These are phyloP conservation scores for Limnothrissa miodon DNA, from an alignment of 2,113 vertebrate species.

Conservation along the genomic window DNA sequence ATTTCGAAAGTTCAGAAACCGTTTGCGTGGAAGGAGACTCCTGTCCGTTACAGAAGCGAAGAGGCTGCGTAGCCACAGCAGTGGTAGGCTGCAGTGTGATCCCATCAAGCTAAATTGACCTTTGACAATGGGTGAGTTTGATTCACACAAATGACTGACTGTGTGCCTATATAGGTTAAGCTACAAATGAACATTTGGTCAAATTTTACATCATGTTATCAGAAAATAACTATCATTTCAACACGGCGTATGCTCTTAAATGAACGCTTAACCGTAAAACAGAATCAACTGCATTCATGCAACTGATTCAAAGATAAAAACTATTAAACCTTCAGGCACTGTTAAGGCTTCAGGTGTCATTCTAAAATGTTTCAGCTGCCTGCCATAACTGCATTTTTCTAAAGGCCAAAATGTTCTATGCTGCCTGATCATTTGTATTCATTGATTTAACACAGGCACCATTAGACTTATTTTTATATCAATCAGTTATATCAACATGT, in stretches of 20 bases:
- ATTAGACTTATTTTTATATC: neutral
- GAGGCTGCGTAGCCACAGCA: neutral
- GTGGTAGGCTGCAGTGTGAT: neutral
- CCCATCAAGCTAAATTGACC: neutral
- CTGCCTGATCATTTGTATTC: too few species aligned
- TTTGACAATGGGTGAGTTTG: slow-evolving; percentile 11
- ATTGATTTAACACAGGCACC: too few species aligned
- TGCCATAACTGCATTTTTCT: neutral
- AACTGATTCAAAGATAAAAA: too few species aligned
- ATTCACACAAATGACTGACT: neutral
- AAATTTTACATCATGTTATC: neutral
- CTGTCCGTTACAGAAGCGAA: neutral
- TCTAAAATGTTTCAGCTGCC: neutral
- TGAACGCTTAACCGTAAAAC: neutral
- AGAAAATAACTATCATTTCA: neutral
- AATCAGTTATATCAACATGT: neutral
- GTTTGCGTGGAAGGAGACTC: neutral
- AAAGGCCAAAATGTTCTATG: neutral
- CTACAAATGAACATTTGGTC: neutral
- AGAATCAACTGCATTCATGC: neutral
- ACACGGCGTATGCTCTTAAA: too few species aligned
- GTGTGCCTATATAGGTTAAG: neutral
- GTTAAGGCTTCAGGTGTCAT: neutral
- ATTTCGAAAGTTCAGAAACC: slow-evolving; percentile 44
- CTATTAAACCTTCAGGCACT: too few species aligned